These are phyloP conservation scores for Pantherophis alleghaniensis DNA, from an alignment of 2,797 vertebrate species.

Conservation along the genomic window DNA sequence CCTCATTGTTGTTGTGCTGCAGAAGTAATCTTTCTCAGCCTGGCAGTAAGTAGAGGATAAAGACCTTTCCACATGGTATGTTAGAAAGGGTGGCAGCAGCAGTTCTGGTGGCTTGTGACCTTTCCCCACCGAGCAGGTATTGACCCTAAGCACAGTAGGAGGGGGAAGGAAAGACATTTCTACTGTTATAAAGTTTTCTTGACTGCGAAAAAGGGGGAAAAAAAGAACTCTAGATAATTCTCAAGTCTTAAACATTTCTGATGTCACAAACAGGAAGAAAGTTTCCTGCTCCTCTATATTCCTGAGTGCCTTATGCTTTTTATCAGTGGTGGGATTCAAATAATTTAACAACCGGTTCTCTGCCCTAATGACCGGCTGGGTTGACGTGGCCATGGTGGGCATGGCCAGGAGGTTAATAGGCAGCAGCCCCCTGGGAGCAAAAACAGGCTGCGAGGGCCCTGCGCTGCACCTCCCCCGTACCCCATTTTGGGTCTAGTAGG, in stretches of 20 bases:
- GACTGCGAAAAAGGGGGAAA: not conserved
- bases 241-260: not conserved
- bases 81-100: not conserved
- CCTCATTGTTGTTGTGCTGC: conserved; percentile 7
- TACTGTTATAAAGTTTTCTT: not conserved
- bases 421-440: too few relatives aligned
- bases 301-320: not conserved
- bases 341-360: too few relatives aligned
- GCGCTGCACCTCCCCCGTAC: too few relatives aligned
- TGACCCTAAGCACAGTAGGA: not conserved
- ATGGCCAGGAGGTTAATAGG: too few relatives aligned
- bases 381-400: too few relatives aligned
- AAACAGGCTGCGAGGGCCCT: too few relatives aligned
- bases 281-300: not conserved
- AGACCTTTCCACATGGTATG: not conserved
- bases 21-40: not conserved
- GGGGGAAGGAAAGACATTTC: too few relatives aligned
- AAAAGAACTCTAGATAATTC: not conserved
- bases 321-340: not conserved
- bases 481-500: too few relatives aligned
- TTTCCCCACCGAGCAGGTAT: not conserved
- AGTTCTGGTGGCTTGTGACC: not conserved
- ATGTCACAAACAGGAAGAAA: not conserved
- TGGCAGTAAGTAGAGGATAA: not conserved
- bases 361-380: too few relatives aligned